Evolutionary conservation across 1,140 invertebrate species (phyloP).

Genomic region (Anastrepha ludens): DNA sequence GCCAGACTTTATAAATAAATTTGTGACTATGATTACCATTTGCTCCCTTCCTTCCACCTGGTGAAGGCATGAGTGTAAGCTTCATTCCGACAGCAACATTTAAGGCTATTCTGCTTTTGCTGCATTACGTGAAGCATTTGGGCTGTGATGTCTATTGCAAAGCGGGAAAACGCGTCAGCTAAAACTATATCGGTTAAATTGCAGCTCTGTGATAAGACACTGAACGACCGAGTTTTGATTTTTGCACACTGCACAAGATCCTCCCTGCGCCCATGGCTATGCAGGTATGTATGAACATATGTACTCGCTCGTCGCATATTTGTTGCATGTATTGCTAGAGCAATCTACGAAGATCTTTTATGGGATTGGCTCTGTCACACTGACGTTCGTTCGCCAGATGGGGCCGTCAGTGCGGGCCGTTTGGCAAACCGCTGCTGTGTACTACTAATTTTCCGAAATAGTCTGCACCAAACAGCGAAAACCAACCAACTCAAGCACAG

Average conservation of each 20-base stretch:
- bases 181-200: background rate
- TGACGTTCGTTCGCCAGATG: background rate
- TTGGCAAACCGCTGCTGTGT: background rate
- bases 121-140: background rate
- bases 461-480: background rate
- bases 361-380: slow-evolving; percentile 26
- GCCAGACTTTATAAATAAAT: background rate
- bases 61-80: background rate
- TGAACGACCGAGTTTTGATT: background rate
- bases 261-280: background rate
- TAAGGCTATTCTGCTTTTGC: background rate
- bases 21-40: background rate
- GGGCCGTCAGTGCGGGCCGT: background rate
- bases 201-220: slow-evolving; percentile 2
- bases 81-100: background rate
- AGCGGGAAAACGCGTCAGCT: background rate
- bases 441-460: background rate
- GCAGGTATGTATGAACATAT: background rate
- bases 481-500: background rate
- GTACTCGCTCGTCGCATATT: background rate
- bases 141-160: background rate
- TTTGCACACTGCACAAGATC: background rate
- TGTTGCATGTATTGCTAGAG: background rate
- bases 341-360: background rate
- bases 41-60: background rate